These are phyloP conservation scores for Malaclemys terrapin DNA, from an alignment of 2,113 vertebrate genomes.

Conservation along the genomic window DNA sequence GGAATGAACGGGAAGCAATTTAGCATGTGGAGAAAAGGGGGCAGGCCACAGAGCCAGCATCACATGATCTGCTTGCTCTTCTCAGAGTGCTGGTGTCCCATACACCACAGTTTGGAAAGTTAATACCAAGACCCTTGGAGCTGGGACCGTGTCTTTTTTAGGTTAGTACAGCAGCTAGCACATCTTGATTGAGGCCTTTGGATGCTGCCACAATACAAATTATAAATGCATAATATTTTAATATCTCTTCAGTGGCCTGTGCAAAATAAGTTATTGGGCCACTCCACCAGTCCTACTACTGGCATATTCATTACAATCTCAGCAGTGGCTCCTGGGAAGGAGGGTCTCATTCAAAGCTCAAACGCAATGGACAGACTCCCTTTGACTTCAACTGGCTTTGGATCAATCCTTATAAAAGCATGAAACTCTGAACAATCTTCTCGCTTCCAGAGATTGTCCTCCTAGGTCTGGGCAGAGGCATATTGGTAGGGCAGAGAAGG, in stretches of 20 bases:
- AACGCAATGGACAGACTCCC: neutral
- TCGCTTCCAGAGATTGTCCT: neutral
- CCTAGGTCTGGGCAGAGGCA: neutral
- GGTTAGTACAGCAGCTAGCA: neutral
- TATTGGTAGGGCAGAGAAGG: neutral
- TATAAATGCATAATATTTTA: rapidly evolving
- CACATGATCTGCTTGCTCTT: neutral
- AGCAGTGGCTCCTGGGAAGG: neutral
- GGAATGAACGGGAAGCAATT: neutral
- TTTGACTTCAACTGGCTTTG: neutral
- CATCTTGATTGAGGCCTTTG: neutral
- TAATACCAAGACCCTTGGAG: neutral
- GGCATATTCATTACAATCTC: rapidly evolving
- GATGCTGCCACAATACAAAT: rapidly evolving
- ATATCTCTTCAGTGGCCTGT: neutral
- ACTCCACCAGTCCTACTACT: rapidly evolving
- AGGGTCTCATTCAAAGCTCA: neutral
- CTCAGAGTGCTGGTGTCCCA: neutral
- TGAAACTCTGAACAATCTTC: neutral
- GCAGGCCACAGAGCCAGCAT: neutral
- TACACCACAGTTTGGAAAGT: rapidly evolving
- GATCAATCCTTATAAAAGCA: neutral
- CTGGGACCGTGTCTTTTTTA: neutral
- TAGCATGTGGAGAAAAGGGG: neutral
- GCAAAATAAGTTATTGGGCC: rapidly evolving